Percentiles rank a stretch among this genome's conserved stretches.
These are phyloP conservation scores for Erpobdella octoculata DNA, from an alignment of 2,888 invertebrate genomes.

Conservation along the genomic window DNA sequence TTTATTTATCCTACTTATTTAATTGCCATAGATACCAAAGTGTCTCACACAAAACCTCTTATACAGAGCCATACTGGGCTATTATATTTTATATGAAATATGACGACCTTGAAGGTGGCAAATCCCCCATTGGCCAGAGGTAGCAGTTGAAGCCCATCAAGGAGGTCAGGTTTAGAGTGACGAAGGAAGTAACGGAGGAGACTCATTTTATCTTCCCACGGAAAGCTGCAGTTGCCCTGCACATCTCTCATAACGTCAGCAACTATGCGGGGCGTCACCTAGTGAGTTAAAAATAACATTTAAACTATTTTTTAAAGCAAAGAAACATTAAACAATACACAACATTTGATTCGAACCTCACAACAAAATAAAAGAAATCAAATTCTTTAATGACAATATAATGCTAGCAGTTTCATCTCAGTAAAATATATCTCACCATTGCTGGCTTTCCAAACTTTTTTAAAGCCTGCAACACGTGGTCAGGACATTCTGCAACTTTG, in stretches of 20 bases:
- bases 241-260: slow-evolving; percentile 30
- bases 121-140: slow-evolving; percentile 40
- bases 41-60: no score
- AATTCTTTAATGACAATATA: background rate
- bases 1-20: no score
- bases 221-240: slow-evolving; percentile 32
- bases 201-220: slow-evolving; percentile 35
- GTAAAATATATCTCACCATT: background rate
- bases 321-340: no score
- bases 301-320: no score
- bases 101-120: slow-evolving; percentile 27
- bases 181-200: slow-evolving; percentile 36
- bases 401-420: no score
- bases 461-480: slow-evolving; percentile 36
- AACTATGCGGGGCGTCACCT: slow-evolving; percentile 35
- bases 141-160: slow-evolving; percentile 39
- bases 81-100: no score
- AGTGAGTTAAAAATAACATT: slow-evolving; percentile 30
- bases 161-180: slow-evolving; percentile 32
- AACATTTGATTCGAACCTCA: no score
- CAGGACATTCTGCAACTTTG: slow-evolving; percentile 35
- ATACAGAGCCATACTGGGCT: no score
- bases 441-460: slow-evolving; percentile 9
- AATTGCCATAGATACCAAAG: no score
- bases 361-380: background rate